Conservation (phyloP, 2,888 invertebrate species). For the Rhagonycha fulva region DNA sequence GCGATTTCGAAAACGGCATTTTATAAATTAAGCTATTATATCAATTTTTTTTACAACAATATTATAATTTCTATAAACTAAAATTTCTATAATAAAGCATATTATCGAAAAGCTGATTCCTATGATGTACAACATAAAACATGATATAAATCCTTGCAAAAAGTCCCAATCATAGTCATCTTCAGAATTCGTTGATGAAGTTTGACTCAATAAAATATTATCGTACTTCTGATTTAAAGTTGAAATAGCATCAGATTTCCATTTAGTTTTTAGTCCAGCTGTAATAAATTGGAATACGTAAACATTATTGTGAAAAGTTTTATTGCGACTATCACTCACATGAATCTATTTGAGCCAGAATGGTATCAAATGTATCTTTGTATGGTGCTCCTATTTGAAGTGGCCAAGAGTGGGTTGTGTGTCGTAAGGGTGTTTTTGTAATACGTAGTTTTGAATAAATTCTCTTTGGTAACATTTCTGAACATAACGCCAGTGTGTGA, state of each 20-base stretch:
- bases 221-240: slow-evolving; percentile 10
- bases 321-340: not conserved
- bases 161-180: slow-evolving; percentile 2
- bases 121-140: slow-evolving; percentile 29
- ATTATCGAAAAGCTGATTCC: slow-evolving; percentile 28
- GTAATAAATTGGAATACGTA: slow-evolving; percentile 4
- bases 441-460: slow-evolving; percentile 29
- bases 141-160: slow-evolving; percentile 27
- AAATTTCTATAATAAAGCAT: slow-evolving; percentile 19
- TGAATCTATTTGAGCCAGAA: not conserved
- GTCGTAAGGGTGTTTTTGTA: slow-evolving; percentile 27
- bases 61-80: not conserved
- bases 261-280: slow-evolving; percentile 36
- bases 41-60: not conserved
- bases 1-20: no score
- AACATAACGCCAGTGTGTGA: slow-evolving; percentile 20
- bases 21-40: no score
- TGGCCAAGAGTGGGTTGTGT: slow-evolving; percentile 33
- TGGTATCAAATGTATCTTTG: slow-evolving; percentile 29
- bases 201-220: slow-evolving; percentile 27
- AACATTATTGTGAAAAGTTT: not conserved
- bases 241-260: slow-evolving; percentile 30
- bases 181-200: slow-evolving; percentile 2
- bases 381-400: slow-evolving; percentile 34
- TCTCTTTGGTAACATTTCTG: not conserved